These are phyloP conservation scores for Leptinotarsa rubiginosa DNA, from an alignment of 2,888 invertebrate genomes.

Conservation along the genomic window DNA sequence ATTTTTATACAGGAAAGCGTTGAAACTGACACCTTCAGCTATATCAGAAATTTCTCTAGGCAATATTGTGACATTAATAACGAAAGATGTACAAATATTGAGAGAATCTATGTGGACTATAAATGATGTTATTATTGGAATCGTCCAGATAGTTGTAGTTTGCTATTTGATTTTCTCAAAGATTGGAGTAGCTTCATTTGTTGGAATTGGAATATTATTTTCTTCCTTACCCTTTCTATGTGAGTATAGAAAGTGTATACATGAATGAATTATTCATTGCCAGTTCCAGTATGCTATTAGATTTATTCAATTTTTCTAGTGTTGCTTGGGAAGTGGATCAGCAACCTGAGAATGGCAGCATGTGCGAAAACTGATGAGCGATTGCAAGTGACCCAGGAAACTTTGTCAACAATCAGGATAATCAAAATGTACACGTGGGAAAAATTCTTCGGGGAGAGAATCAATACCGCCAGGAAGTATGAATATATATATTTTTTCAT, in stretches of 20 bases:
- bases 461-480: slow-evolving; percentile 48
- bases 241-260: slow-evolving; percentile 64
- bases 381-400: slow-evolving; percentile 53
- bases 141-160: slow-evolving; percentile 83
- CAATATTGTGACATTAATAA: slow-evolving; percentile 85
- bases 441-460: slow-evolving; percentile 47
- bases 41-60: slow-evolving; percentile 78
- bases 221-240: slow-evolving; percentile 65
- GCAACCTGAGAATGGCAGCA: slow-evolving; percentile 39
- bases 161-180: slow-evolving; percentile 79
- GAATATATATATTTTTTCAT: neutral
- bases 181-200: slow-evolving; percentile 68
- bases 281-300: too few relatives aligned
- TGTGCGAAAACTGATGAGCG: slow-evolving; percentile 57
- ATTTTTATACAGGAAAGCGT: slow-evolving; percentile 80
- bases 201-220: slow-evolving; percentile 69
- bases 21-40: slow-evolving; percentile 67
- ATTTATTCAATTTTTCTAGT: slow-evolving; percentile 48
- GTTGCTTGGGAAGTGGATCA: slow-evolving; percentile 35
- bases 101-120: slow-evolving; percentile 87
- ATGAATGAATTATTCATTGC: too few relatives aligned
- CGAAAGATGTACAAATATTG: slow-evolving; percentile 92
- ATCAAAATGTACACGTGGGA: slow-evolving; percentile 58
- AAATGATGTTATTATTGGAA: slow-evolving; percentile 93
- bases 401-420: slow-evolving; percentile 52